These are phyloP conservation scores for Myotis daubentonii DNA, from an alignment of 2,797 vertebrate genomes.

Conservation along the genomic window DNA sequence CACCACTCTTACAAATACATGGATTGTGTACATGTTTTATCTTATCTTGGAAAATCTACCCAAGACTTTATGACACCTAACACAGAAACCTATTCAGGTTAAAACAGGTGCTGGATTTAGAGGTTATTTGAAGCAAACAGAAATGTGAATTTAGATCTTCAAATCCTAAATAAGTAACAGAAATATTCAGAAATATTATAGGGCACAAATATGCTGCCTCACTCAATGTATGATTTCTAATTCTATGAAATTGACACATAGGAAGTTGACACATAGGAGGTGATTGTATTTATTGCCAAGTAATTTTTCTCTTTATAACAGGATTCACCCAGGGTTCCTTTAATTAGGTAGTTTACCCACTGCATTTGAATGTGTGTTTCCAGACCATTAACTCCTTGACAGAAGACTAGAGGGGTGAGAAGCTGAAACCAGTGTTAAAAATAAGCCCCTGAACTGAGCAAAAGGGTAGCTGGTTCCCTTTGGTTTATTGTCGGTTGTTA, in stretches of 20 bases:
- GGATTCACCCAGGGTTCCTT: conserved; percentile 53
- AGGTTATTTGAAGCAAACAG: background rate
- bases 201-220: background rate
- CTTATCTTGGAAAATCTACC: background rate
- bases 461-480: background rate
- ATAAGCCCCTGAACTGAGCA: background rate
- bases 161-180: conserved; percentile 14
- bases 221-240: background rate
- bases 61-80: background rate
- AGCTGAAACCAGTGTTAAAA: conserved; percentile 10
- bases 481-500: background rate
- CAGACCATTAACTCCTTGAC: conserved; percentile 63
- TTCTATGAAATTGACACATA: background rate
- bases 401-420: conserved; percentile 5
- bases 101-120: background rate
- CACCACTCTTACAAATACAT: background rate
- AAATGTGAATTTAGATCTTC: background rate
- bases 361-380: conserved; percentile 65
- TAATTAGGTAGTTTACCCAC: conserved; percentile 62
- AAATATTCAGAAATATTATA: background rate
- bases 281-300: background rate
- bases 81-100: background rate
- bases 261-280: background rate
- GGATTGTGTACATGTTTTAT: background rate
- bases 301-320: conserved; percentile 54